Conservation (phyloP, 2,797 vertebrate species). For the Gallinago stenura region DNA sequence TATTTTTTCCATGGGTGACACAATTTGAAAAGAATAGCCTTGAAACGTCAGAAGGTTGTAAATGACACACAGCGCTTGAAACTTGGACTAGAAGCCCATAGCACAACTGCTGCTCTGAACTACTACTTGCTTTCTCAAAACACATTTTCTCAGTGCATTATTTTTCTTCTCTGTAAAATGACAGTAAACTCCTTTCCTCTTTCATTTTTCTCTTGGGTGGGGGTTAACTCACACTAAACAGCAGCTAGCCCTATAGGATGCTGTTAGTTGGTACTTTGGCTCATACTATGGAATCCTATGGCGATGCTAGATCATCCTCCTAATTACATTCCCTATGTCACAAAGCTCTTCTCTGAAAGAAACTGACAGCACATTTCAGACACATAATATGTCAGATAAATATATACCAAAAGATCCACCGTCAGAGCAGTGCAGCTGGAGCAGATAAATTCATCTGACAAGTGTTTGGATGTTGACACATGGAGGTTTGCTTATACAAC, state of each 20-base stretch:
- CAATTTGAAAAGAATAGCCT: neutral
- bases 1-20: neutral
- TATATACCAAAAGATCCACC: neutral
- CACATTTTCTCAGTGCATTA: neutral
- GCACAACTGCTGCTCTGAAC: neutral
- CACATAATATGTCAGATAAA: neutral
- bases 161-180: neutral
- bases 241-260: neutral
- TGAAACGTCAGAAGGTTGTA: neutral
- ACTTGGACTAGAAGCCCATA: fast-evolving
- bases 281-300: neutral
- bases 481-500: slow-evolving; percentile 9
- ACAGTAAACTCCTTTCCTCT: neutral
- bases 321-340: neutral
- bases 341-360: neutral
- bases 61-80: neutral
- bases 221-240: neutral
- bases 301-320: neutral
- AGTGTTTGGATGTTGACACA: neutral
- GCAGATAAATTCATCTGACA: slow-evolving; percentile 10
- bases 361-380: neutral
- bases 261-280: neutral
- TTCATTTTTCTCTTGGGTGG: neutral
- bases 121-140: neutral
- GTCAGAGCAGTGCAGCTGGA: slow-evolving; percentile 9